phyloP scores from a whole-genome alignment of 2,888 invertebrate genomes.

The Aspidiotus rigidus region DNA sequence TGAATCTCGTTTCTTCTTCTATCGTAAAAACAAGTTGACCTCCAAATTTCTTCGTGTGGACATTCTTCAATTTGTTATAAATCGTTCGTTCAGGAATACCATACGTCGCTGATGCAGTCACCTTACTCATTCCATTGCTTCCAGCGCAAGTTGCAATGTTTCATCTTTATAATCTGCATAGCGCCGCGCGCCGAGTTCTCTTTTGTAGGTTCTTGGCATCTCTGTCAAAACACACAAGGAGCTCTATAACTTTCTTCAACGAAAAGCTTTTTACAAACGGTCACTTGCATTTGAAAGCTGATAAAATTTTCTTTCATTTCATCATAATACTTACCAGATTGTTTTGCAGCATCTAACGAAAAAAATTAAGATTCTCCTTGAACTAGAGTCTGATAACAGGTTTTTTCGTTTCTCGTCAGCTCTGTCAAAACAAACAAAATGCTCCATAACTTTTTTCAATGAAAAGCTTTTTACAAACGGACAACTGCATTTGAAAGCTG shows the following conservation, averaged over 20 bases:
- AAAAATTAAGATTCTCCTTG: no score
- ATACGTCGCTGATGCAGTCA: not conserved
- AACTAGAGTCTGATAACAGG: no score
- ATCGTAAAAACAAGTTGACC: conserved; percentile 5
- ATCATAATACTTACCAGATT: no score
- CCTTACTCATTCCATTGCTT: conserved; percentile 5
- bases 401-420: not conserved
- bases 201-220: not conserved
- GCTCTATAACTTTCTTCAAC: conserved; percentile 7
- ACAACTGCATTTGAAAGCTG: no score
- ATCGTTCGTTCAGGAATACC: conserved; percentile 10
- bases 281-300: no score
- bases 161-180: not conserved
- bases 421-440: not conserved
- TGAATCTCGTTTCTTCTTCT: conserved; percentile 6
- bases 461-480: conserved; percentile 1
- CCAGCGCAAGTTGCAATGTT: not conserved
- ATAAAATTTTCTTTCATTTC: no score
- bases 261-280: conserved; percentile 4
- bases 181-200: not conserved
- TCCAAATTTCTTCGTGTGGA: not conserved
- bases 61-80: not conserved
- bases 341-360: no score
- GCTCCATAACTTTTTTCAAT: conserved; percentile 7
- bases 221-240: not conserved